Evolutionary conservation across 2,797 vertebrate genomes (phyloP), one percentile per base, ranked within the genome.

Genomic region (Micropoecilia bifurca): DNA sequence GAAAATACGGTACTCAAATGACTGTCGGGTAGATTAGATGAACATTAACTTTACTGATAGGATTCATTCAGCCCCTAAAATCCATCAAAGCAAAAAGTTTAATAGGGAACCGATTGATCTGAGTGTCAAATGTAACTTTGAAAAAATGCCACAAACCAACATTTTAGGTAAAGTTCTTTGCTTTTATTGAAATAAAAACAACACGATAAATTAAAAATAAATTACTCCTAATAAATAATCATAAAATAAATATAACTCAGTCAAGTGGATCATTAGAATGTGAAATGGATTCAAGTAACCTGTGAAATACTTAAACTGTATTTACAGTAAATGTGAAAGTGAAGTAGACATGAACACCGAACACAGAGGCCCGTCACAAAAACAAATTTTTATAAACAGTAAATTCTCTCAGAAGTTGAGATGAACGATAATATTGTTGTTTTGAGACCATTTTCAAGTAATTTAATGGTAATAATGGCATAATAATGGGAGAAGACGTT

Each of bases 161-260:
- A 30, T 77, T 61, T 48, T 0, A 0, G 18, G 50, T 82, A 41
- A 0, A 75, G 66, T 81, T 75, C 28, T 74, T 3, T 53, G 18
- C 6, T 76, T 90, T 91, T 88, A 88, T 93, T 92, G 10, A 82
- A 83, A 73, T 1, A 1, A 71, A 28, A 75, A 72, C 30, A 74
- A 45, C 5, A 74, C 55, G 78, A 89, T 87, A 88, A 89, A 78
- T 88, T 77, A 89, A 69, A 16, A 87, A 89, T 87, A 87, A 84
- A 88, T 82, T 85, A 48, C 79, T 30, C 83, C 89, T 76, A 88
- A 89, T 92, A 74, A 76, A 82, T 84, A 33, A 81, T 18, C 4
- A 73, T 1, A 47, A 46, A 47, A 85, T 86, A 88, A 84, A 85
- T 88, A 84, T 28, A 74, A 77, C 33, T 80, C 18, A 71, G 76